These are phyloP conservation scores for Zophobas atratus DNA, from an alignment of 1,140 invertebrate genomes.

Conservation along the genomic window DNA sequence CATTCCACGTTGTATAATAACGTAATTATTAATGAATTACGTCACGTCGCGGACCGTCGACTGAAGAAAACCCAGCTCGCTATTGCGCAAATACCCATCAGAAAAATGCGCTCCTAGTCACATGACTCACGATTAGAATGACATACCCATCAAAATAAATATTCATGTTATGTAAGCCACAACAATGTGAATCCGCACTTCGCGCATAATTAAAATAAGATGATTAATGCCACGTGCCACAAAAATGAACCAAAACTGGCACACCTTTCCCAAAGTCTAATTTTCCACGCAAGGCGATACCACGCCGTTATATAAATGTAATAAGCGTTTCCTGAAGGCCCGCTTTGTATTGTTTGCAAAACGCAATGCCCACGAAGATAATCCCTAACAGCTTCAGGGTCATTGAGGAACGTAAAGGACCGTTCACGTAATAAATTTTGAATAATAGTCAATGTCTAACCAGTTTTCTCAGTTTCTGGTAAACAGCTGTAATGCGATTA, in stretches of 20 bases:
- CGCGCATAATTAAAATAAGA: background rate
- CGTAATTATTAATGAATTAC: background rate
- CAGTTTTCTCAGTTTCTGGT: too few relatives aligned
- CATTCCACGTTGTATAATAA: background rate
- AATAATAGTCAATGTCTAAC: too few relatives aligned
- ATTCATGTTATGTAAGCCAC: background rate
- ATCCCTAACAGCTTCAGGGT: conserved; percentile 2
- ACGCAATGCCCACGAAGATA: background rate
- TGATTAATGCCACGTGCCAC: background rate
- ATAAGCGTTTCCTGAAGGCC: background rate
- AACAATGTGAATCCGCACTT: background rate
- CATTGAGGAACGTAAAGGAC: background rate
- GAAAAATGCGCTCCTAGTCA: background rate
- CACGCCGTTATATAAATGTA: background rate
- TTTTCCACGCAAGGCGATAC: background rate
- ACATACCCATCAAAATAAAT: background rate
- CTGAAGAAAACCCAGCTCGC: background rate
- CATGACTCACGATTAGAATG: background rate
- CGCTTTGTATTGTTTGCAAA: background rate
- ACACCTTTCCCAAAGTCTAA: too few relatives aligned
- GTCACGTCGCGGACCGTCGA: background rate
- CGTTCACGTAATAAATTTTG: too few relatives aligned
- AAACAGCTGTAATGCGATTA: too few relatives aligned
- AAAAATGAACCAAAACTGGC: background rate
- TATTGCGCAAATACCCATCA: background rate